A percentile compares a stretch with the other conserved stretches of the same genome.
Evolutionary conservation across 2,113 vertebrate genomes (phyloP).

Genomic region (Eolophus roseicapilla): DNA sequence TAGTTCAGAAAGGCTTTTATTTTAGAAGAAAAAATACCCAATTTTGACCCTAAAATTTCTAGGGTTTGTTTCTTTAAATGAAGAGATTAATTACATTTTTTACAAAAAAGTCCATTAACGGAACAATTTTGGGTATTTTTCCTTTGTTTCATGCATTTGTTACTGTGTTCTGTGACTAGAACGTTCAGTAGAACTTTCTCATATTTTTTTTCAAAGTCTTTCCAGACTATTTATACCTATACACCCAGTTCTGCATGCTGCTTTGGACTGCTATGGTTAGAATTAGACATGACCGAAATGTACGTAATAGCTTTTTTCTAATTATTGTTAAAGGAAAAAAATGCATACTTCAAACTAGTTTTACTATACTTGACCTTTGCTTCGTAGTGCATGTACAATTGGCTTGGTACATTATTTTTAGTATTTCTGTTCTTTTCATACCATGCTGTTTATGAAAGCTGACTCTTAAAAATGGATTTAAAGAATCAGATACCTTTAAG

Average conservation of each 20-base stretch:
- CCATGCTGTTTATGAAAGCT: neutral
- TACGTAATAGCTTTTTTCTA: neutral
- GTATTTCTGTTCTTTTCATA: slow-evolving; percentile 8
- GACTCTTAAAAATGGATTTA: neutral
- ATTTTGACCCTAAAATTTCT: neutral
- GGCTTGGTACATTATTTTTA: neutral
- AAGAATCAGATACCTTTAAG: neutral
- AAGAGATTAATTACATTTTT: neutral
- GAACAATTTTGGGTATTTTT: neutral
- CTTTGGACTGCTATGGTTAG: neutral
- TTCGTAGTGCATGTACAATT: neutral
- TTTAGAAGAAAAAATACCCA: neutral
- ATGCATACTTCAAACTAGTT: neutral
- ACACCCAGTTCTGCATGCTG: neutral
- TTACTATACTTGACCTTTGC: neutral
- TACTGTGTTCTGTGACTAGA: neutral
- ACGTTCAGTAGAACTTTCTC: neutral
- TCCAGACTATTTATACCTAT: neutral
- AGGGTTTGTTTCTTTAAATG: neutral
- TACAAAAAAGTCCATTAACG: neutral
- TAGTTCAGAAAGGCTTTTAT: neutral
- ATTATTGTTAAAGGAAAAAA: neutral
- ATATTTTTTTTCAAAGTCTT: neutral
- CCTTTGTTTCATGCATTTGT: neutral
- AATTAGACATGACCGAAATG: neutral